These are phyloP conservation scores for Vireo griseus DNA, from an alignment of 2,797 vertebrate genomes.

Conservation along the genomic window DNA sequence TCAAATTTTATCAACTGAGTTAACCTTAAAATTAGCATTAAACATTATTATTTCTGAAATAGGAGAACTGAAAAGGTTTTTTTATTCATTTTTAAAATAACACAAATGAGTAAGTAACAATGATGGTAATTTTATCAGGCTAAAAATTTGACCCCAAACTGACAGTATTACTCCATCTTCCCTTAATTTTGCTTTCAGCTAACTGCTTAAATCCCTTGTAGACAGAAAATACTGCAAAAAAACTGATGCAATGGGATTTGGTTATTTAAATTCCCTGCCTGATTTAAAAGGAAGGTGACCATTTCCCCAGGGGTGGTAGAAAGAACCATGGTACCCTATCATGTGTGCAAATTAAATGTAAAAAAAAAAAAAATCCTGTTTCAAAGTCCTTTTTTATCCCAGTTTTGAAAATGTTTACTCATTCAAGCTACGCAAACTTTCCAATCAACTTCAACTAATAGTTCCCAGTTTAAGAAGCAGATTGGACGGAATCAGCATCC, in stretches of 20 bases:
- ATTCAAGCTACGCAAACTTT: background rate
- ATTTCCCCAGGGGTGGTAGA: background rate
- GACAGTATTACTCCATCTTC: background rate
- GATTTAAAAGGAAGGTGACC: background rate
- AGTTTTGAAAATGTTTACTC: background rate
- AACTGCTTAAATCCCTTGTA: background rate
- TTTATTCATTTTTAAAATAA: background rate
- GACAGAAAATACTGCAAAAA: background rate
- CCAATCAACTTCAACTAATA: background rate
- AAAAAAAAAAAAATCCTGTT: background rate
- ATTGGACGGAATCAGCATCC: background rate
- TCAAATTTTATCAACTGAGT: background rate
- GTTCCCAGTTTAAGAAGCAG: background rate
- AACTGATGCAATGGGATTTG: background rate
- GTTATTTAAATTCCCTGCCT: background rate
- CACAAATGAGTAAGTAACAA: background rate
- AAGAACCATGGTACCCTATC: background rate
- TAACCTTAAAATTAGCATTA: background rate
- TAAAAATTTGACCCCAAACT: background rate
- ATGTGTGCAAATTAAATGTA: accelerated
- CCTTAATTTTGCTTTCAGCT: background rate
- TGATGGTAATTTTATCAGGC: background rate
- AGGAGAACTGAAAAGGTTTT: background rate
- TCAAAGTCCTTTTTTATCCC: background rate
- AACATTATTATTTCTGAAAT: background rate